These are phyloP conservation scores for Cantharis rustica DNA, from an alignment of 2,888 invertebrate genomes.

Conservation along the genomic window DNA sequence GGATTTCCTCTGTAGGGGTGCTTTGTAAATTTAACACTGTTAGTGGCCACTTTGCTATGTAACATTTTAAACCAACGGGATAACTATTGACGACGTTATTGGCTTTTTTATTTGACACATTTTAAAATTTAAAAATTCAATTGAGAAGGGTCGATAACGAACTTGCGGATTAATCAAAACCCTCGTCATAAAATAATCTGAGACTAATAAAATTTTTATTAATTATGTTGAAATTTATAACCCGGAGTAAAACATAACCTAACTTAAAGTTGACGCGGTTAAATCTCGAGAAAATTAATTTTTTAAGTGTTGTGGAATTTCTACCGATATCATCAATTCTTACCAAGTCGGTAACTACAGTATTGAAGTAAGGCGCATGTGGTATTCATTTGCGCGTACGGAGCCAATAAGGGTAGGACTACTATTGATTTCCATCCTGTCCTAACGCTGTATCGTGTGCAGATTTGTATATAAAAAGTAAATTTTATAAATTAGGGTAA, in stretches of 20 bases:
- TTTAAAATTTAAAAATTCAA: neutral
- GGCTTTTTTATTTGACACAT: neutral
- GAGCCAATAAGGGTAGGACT: constrained; percentile 43
- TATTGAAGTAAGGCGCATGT: constrained; percentile 47
- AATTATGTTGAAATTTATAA: neutral
- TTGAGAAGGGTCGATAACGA: neutral
- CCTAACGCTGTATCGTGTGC: constrained; percentile 29
- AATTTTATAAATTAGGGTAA: constrained; percentile 12
- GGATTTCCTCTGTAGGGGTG: neutral
- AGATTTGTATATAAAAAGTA: constrained; percentile 23
- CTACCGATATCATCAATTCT: neutral
- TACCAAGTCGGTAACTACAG: constrained; percentile 38
- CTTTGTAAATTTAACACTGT: neutral
- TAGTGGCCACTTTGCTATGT: neutral
- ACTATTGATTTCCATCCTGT: constrained; percentile 46
- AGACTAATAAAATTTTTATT: neutral
- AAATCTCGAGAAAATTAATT: neutral
- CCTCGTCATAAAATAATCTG: neutral
- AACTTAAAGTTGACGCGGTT: neutral
- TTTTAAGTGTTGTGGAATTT: neutral
- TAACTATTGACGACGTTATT: neutral
- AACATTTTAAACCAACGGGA: neutral
- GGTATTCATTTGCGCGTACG: constrained; percentile 50
- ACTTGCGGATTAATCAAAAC: neutral
- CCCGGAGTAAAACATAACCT: neutral